Evolutionary conservation across 2,113 vertebrate genomes (phyloP).

Genomic region (Collichthys lucidus): DNA sequence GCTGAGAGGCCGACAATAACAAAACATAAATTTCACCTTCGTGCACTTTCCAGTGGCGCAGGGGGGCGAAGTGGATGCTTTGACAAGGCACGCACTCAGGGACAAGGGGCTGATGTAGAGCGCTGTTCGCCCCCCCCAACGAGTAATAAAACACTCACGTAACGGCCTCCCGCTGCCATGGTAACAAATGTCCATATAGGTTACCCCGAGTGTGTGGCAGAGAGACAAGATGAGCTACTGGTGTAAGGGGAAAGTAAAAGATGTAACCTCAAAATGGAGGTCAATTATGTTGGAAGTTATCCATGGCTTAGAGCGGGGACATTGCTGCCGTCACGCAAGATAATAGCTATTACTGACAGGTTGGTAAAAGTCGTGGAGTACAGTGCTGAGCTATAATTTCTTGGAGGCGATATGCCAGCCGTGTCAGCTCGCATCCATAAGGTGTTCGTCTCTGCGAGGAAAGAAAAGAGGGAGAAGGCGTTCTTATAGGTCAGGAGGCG

Average conservation of each 20-base stretch:
- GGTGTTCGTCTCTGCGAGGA: slow-evolving; percentile 39
- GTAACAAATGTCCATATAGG: slow-evolving; percentile 67
- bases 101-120: slow-evolving; percentile 67
- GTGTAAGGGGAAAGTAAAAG: slow-evolving; percentile 57
- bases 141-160: slow-evolving; percentile 66
- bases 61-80: slow-evolving; percentile 47
- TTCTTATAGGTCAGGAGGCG: slow-evolving; percentile 66
- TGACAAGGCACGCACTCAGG: slow-evolving; percentile 59
- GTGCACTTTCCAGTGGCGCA: neutral
- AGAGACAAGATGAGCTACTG: slow-evolving; percentile 45
- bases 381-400: slow-evolving; percentile 61
- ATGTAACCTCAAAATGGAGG: slow-evolving; percentile 66
- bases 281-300: slow-evolving; percentile 74
- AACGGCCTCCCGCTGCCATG: slow-evolving; percentile 61
- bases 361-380: slow-evolving; percentile 62
- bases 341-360: slow-evolving; percentile 70
- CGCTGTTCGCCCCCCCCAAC: slow-evolving; percentile 55
- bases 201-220: slow-evolving; percentile 18
- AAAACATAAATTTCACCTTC: slow-evolving; percentile 51
- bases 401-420: slow-evolving; percentile 53
- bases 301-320: slow-evolving; percentile 59
- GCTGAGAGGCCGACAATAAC: slow-evolving; percentile 18
- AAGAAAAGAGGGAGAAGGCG: neutral
- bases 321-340: slow-evolving; percentile 54
- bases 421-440: slow-evolving; percentile 68